Evolutionary conservation across 2,797 vertebrate genomes (phyloP).

Genomic region (Rhinatrema bivittatum): DNA sequence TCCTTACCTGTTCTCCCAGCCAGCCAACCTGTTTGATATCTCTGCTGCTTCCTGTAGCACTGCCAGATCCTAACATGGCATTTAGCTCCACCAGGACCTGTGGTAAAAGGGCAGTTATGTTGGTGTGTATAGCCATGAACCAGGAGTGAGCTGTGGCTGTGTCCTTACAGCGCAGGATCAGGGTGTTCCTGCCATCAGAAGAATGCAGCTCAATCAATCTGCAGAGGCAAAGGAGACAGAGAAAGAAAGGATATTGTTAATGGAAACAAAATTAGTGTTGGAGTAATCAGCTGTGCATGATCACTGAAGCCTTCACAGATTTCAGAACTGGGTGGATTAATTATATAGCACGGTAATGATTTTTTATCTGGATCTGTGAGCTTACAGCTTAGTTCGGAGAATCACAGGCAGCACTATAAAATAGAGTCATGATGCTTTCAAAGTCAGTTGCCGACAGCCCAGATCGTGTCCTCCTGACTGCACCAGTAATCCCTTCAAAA

Average conservation of each 20-base stretch:
- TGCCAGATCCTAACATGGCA: conserved; percentile 67
- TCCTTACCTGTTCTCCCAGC: conserved; percentile 85
- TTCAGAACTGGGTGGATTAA: too few species aligned
- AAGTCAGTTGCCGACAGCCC: too few species aligned
- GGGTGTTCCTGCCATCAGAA: conserved; percentile 83
- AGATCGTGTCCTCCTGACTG: too few species aligned
- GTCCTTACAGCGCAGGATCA: conserved; percentile 90
- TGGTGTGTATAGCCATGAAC: conserved; percentile 89
- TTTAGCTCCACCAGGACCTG: conserved; percentile 85
- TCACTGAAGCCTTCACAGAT: too few species aligned
- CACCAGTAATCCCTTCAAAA: too few species aligned
- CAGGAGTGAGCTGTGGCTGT: conserved; percentile 78
- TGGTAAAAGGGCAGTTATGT: conserved; percentile 85
- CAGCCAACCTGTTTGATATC: conserved; percentile 89
- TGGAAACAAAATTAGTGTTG: too few species aligned
- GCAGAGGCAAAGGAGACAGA: conserved; percentile 7
- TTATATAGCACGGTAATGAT: too few species aligned
- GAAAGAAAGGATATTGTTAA: accelerated
- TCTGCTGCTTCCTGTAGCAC: conserved; percentile 50
- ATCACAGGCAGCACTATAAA: too few species aligned
- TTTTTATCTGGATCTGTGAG: too few species aligned
- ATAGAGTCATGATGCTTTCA: too few species aligned
- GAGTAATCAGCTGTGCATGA: too few species aligned
- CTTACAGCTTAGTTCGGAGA: too few species aligned
- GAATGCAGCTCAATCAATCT: conserved; percentile 93